These are phyloP conservation scores for Heliconius charithonia DNA, from an alignment of 2,888 invertebrate species.

Conservation along the genomic window DNA sequence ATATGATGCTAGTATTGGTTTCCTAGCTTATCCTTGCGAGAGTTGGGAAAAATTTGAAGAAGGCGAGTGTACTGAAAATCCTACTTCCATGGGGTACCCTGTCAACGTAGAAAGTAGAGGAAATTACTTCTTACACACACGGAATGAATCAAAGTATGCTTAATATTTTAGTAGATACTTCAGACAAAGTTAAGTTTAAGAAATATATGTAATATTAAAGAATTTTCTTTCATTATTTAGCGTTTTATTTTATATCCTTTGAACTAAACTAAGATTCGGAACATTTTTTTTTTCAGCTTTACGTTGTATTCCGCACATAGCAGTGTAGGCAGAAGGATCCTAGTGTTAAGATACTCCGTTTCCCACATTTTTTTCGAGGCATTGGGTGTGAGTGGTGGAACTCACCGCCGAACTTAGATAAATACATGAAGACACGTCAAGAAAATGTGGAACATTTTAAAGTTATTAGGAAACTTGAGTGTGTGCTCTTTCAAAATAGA, in stretches of 20 bases:
- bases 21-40: conserved; percentile 83
- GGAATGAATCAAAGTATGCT: conserved; percentile 76
- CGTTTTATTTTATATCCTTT: neutral
- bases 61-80: conserved; percentile 66
- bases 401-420: too few species aligned
- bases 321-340: too few species aligned
- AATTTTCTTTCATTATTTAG: neutral
- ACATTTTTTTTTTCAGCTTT: too few species aligned
- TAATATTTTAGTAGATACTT: neutral
- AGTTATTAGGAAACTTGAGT: too few species aligned
- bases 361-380: too few species aligned
- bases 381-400: too few species aligned
- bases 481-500: too few species aligned
- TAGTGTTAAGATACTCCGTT: too few species aligned
- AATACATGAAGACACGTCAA: too few species aligned
- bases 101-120: conserved; percentile 69
- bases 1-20: conserved; percentile 69
- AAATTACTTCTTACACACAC: conserved; percentile 85
- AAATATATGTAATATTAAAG: neutral
- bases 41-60: conserved; percentile 76
- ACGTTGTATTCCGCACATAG: too few species aligned
- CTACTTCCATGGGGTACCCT: conserved; percentile 83
- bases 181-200: neutral
- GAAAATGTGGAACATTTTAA: too few species aligned
- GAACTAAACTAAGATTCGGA: too few species aligned